Conservation (phyloP, 1,140 invertebrate genomes). For the Metopolophium dirhodum region DNA sequence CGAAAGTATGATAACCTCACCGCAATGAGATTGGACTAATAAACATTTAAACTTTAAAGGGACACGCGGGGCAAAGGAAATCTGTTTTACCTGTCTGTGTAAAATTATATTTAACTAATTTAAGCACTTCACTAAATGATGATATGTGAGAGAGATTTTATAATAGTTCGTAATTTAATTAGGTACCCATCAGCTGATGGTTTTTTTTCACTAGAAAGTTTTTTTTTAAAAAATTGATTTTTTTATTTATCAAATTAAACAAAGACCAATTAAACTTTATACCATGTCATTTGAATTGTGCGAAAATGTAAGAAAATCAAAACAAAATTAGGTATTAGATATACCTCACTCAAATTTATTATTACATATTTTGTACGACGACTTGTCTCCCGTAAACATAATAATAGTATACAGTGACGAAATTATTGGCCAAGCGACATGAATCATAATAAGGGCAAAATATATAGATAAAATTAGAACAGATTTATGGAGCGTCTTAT, state of each 20-base stretch:
- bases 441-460: neutral
- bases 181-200: no score
- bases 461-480: slow-evolving; percentile 42
- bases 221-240: no score
- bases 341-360: neutral
- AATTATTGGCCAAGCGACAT: slow-evolving; percentile 1
- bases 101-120: no score
- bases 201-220: neutral
- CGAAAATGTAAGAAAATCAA: no score
- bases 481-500: slow-evolving; percentile 6
- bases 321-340: neutral
- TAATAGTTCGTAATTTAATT: neutral
- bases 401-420: neutral
- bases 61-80: no score
- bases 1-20: neutral
- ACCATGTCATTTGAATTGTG: no score
- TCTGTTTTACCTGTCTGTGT: no score
- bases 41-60: no score
- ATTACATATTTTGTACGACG: neutral
- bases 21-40: neutral
- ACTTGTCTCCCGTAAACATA: neutral
- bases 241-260: no score
- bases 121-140: no score
- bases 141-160: neutral
- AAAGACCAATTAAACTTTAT: no score